These are phyloP conservation scores for Seladonia tumulorum DNA, from an alignment of 2,888 invertebrate genomes.

Conservation along the genomic window DNA sequence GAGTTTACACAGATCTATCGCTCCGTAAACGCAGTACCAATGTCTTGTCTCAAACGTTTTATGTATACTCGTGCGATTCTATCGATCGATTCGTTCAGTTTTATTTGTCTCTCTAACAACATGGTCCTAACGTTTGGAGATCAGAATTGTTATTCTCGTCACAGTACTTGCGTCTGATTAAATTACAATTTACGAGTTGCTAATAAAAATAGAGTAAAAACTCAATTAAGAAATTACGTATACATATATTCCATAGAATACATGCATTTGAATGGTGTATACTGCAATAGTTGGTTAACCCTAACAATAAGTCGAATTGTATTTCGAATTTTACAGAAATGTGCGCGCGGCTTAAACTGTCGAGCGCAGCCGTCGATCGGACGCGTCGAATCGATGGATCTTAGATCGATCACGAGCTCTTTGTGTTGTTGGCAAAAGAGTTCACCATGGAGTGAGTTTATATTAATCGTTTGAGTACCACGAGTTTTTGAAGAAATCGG, in stretches of 20 bases:
- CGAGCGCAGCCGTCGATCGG: conserved; percentile 61
- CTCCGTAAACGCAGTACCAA: conserved; percentile 67
- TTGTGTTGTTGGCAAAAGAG: conserved; percentile 43
- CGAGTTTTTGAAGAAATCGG: background rate
- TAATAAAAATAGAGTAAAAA: background rate
- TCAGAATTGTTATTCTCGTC: conserved; percentile 59
- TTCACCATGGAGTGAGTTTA: conserved; percentile 61
- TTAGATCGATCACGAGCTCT: conserved; percentile 53
- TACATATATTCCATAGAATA: background rate
- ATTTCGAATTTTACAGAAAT: conserved; percentile 25
- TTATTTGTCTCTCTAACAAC: conserved; percentile 22
- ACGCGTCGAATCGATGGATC: conserved; percentile 31
- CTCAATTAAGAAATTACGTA: background rate
- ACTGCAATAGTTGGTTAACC: background rate
- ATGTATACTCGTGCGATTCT: background rate
- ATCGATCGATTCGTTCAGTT: conserved; percentile 8
- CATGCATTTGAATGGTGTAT: background rate
- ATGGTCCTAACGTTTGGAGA: conserved; percentile 60
- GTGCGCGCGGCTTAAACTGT: conserved; percentile 61
- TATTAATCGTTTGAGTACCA: conserved; percentile 36
- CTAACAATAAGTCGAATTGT: background rate
- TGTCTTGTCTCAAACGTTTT: conserved; percentile 15
- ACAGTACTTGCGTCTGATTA: conserved; percentile 29
- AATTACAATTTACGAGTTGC: background rate
- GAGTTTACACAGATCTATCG: conserved; percentile 73